Conservation (phyloP, 2,113 vertebrate genomes). For the Picathartes gymnocephalus region DNA sequence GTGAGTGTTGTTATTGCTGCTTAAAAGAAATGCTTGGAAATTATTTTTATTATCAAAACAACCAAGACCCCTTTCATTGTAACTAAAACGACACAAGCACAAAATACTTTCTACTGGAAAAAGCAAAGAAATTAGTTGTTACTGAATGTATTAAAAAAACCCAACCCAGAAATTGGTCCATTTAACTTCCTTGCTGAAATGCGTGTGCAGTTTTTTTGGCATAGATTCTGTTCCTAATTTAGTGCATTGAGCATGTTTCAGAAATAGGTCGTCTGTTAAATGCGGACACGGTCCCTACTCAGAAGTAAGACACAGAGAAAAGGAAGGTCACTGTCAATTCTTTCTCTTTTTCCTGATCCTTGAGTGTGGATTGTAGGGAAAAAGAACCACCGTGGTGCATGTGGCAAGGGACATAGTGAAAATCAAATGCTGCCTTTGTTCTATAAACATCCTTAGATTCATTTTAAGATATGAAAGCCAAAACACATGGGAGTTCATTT, state of each 20-base stretch:
- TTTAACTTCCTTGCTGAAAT: constrained; percentile 5
- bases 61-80: neutral
- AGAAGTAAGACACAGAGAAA: neutral
- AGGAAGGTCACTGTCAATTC: neutral
- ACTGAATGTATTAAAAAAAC: neutral
- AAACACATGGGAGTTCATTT: neutral
- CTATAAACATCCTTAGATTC: neutral
- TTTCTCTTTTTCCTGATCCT: neutral
- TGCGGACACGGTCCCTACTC: neutral
- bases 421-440: constrained; percentile 20
- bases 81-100: neutral
- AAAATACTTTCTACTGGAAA: neutral
- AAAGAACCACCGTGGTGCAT: neutral
- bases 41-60: neutral
- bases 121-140: neutral
- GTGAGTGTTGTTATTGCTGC: neutral
- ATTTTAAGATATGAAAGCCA: neutral
- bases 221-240: constrained; percentile 53
- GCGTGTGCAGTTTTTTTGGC: constrained; percentile 30
- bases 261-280: constrained; percentile 63
- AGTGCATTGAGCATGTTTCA: constrained; percentile 17
- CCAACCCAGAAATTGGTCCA: neutral
- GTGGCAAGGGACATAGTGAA: neutral
- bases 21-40: neutral
- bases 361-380: neutral